These are phyloP conservation scores for Galagoides demidoff DNA, from an alignment of 2,797 vertebrate genomes.

Conservation along the genomic window DNA sequence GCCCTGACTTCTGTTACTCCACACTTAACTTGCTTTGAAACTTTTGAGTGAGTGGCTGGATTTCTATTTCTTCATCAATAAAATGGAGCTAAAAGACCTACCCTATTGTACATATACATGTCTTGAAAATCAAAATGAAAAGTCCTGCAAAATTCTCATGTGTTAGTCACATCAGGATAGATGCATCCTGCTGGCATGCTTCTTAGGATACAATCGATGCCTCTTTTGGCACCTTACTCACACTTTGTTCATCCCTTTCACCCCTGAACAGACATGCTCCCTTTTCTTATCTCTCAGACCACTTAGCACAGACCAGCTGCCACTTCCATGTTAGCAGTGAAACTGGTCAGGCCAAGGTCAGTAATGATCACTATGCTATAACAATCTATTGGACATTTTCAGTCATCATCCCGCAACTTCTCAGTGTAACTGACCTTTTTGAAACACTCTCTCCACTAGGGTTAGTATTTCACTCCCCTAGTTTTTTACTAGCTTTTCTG, in stretches of 20 bases:
- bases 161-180: not conserved
- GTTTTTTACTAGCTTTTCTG: not conserved
- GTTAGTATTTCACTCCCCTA: not conserved
- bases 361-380: not conserved
- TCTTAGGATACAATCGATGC: not conserved
- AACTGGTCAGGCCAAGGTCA: not conserved
- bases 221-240: not conserved
- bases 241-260: not conserved
- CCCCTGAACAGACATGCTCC: not conserved
- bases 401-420: not conserved
- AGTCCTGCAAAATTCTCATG: not conserved
- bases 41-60: not conserved
- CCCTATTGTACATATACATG: not conserved
- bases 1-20: not conserved
- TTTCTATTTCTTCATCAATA: not conserved
- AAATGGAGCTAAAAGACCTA: not conserved
- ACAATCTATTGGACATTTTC: not conserved
- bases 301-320: not conserved
- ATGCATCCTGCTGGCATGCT: not conserved
- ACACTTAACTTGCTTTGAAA: not conserved
- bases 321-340: not conserved
- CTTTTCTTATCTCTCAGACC: not conserved
- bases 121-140: not conserved
- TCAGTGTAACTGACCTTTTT: not conserved
- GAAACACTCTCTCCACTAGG: not conserved